phyloP scores from a whole-genome alignment of 2,888 invertebrate species.

The Hypercompe scribonia region DNA sequence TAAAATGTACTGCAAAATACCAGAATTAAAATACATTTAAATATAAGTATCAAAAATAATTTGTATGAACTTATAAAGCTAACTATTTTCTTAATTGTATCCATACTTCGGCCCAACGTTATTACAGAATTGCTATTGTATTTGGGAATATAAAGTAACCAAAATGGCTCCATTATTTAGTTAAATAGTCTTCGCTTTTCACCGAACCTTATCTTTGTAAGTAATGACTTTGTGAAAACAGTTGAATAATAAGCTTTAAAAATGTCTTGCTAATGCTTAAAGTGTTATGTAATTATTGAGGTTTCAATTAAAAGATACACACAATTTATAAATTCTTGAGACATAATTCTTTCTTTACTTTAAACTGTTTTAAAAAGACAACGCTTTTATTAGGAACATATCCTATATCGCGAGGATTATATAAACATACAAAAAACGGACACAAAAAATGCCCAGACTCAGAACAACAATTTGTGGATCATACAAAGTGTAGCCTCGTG shows the following conservation, averaged over 20 bases:
- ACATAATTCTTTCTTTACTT: neutral
- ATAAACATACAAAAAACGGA: no score
- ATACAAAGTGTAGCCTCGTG: no score
- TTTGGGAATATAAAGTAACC: conserved; percentile 8
- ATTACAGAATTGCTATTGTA: conserved; percentile 2
- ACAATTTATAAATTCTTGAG: neutral
- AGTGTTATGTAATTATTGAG: neutral
- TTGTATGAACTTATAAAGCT: neutral
- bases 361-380: no score
- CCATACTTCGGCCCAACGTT: neutral
- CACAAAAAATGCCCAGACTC: no score
- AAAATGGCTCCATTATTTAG: conserved; percentile 17
- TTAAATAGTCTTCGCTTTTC: conserved; percentile 23
- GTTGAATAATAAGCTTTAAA: neutral
- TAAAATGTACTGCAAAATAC: no score
- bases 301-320: neutral
- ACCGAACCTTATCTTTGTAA: conserved; percentile 15
- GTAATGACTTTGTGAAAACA: conserved; percentile 19
- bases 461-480: no score
- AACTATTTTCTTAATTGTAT: neutral
- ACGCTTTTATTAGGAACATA: no score
- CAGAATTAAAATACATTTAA: neutral
- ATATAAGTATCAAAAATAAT: no score
- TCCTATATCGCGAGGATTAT: no score
- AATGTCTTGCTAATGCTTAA: neutral